A percentile compares a stretch with the other conserved stretches of the same genome.
Evolutionary conservation across 2,888 invertebrate species (phyloP).

Genomic region (Netelia virgata): DNA sequence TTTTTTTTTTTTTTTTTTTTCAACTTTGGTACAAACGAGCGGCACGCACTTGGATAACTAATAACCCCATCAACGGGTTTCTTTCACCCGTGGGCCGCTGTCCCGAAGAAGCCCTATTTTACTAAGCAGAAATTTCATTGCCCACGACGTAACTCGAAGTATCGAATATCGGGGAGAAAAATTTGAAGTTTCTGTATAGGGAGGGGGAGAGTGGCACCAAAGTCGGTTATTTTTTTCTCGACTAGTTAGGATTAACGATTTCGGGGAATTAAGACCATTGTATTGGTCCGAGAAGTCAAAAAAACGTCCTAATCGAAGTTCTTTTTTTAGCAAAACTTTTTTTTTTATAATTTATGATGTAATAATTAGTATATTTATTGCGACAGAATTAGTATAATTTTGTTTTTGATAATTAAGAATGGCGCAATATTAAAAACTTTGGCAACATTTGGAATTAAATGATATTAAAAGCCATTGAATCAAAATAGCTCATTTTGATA

Average conservation of each 20-base stretch:
- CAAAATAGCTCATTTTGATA: no score
- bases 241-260: not conserved
- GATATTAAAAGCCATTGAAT: no score
- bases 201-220: not conserved
- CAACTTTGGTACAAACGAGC: slow-evolving; percentile 3
- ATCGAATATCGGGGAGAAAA: not conserved
- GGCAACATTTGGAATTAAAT: no score
- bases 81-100: slow-evolving; percentile 2
- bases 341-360: no score
- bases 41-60: slow-evolving; percentile 36
- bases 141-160: not conserved
- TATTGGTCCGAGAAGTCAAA: not conserved
- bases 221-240: not conserved
- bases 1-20: not conserved
- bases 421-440: no score
- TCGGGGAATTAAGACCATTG: not conserved
- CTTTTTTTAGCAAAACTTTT: no score
- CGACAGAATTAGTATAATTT: no score
- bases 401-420: no score
- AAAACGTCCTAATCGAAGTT: not conserved
- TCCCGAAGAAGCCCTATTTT: not conserved
- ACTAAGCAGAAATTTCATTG: not conserved
- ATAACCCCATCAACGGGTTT: slow-evolving; percentile 26
- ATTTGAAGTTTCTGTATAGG: not conserved
- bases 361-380: no score